Percentiles rank a stretch among this genome's conserved stretches.
These are phyloP conservation scores for Lordiphosa andalusiaca DNA, from an alignment of 2,888 invertebrate species.

Conservation along the genomic window DNA sequence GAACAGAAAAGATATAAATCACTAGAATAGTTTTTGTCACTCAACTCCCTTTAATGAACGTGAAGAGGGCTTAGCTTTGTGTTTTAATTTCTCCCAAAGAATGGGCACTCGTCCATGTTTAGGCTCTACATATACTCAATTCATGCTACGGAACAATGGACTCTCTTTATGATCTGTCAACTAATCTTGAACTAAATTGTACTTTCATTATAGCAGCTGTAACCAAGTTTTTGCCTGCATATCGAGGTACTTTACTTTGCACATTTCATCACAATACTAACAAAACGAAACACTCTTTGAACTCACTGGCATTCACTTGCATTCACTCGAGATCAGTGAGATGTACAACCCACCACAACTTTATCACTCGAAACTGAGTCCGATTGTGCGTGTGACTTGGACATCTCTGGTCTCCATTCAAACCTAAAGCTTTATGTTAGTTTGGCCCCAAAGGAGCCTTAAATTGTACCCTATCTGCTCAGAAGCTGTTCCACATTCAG, in stretches of 20 bases:
- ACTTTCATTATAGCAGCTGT: constrained; percentile 66
- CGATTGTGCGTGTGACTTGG: not conserved
- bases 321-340: not conserved
- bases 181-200: constrained; percentile 64
- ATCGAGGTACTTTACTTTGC: constrained; percentile 61
- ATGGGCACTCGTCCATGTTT: constrained; percentile 1
- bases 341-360: no score
- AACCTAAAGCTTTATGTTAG: constrained; percentile 48
- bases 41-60: no score
- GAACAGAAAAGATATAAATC: no score
- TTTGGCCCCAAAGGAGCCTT: constrained; percentile 42
- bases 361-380: no score
- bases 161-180: constrained; percentile 17
- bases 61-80: no score
- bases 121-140: constrained; percentile 5
- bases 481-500: constrained; percentile 76
- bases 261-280: constrained; percentile 8
- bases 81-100: not conserved
- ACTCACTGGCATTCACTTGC: constrained; percentile 1
- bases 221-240: constrained; percentile 55
- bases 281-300: constrained; percentile 1
- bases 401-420: constrained; percentile 21
- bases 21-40: no score
- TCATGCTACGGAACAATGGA: constrained; percentile 20
- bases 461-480: constrained; percentile 79